A percentile compares a stretch with the other conserved stretches of the same genome.
Conservation (phyloP, 2,113 vertebrate species). For the Dunckerocampus dactyliophorus region DNA sequence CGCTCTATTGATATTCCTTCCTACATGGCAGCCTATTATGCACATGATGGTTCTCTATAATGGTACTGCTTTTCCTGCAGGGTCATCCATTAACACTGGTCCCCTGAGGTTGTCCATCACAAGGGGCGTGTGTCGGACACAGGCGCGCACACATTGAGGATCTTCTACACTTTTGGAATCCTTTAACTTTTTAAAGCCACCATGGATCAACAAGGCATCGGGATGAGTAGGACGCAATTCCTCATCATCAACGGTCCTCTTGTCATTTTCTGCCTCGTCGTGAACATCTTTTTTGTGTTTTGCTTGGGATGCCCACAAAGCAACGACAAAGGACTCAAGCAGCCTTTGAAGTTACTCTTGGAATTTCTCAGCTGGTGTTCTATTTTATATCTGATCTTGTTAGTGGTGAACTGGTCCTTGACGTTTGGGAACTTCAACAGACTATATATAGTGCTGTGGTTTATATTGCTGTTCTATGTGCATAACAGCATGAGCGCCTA, state of each 20-base stretch:
- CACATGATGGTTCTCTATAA: background rate
- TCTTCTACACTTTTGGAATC: background rate
- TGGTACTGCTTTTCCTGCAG: background rate
- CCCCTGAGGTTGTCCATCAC: background rate
- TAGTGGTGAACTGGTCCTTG: background rate
- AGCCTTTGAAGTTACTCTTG: constrained; percentile 46
- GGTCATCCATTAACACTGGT: no score
- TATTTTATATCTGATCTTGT: background rate
- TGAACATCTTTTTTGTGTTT: constrained; percentile 40
- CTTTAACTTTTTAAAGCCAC: background rate
- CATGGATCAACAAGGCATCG: background rate
- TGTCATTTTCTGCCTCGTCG: constrained; percentile 2
- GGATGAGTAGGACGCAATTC: background rate
- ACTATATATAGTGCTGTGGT: rapidly evolving
- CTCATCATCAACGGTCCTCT: constrained; percentile 22
- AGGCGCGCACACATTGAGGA: background rate
- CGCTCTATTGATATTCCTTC: background rate
- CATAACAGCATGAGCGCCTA: constrained; percentile 19
- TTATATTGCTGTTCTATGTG: background rate
- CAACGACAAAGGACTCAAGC: constrained; percentile 24
- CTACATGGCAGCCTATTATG: background rate
- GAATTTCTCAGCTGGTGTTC: constrained; percentile 29
- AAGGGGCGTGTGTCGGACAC: background rate
- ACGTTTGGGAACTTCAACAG: rapidly evolving
- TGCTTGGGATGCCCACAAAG: constrained; percentile 26